Conservation (phyloP, 2,113 vertebrate species). For the Gambusia holbrooki region DNA sequence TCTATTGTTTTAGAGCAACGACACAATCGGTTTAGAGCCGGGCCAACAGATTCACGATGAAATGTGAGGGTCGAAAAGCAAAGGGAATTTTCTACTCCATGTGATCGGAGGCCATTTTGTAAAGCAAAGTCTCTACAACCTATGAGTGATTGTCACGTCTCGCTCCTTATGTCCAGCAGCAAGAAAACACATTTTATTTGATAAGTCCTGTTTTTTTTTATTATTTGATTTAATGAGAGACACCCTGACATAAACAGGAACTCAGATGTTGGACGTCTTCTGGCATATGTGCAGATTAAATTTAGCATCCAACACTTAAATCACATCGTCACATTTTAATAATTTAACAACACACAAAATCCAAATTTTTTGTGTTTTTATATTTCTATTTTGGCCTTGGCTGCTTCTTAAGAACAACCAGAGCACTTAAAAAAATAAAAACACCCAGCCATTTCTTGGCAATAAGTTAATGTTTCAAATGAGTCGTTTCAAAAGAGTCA, state of each 20-base stretch:
- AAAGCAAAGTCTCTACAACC: constrained; percentile 18
- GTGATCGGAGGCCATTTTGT: constrained; percentile 42
- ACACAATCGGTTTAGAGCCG: neutral
- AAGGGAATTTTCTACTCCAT: constrained; percentile 9
- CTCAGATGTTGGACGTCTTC: neutral
- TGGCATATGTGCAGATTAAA: too few relatives aligned
- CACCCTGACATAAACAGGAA: constrained; percentile 6
- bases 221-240: constrained; percentile 1
- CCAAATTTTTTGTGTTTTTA: too few relatives aligned
- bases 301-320: too few relatives aligned
- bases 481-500: too few relatives aligned
- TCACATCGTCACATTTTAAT: too few relatives aligned
- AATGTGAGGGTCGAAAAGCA: neutral
- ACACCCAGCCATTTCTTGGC: too few relatives aligned
- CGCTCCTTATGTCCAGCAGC: constrained; percentile 19
- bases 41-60: neutral
- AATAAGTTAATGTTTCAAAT: too few relatives aligned
- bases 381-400: too few relatives aligned
- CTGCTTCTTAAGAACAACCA: too few relatives aligned
- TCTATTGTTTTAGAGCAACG: constrained; percentile 9
- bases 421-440: too few relatives aligned
- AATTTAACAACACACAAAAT: too few relatives aligned
- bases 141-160: constrained; percentile 20
- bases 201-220: neutral
- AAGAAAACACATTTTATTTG: neutral